Conservation (phyloP, 2,113 vertebrate species). For the Lepus europaeus region DNA sequence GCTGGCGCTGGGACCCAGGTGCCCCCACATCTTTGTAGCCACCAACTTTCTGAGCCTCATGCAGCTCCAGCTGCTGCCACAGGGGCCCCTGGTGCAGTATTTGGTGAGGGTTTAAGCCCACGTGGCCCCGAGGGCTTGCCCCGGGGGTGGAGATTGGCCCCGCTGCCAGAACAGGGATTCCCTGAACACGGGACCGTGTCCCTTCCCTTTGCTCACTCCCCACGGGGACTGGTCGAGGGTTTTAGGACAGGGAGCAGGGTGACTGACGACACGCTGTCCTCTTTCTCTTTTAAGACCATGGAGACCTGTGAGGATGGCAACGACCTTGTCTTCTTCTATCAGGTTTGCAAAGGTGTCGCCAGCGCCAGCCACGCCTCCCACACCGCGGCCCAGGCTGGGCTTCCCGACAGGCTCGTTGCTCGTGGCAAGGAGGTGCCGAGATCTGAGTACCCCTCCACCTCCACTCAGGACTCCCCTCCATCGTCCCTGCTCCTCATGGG, state of each 20-base stretch:
- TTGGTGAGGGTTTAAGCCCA: constrained; percentile 86
- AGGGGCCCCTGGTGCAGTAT: constrained; percentile 90
- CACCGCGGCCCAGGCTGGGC: constrained; percentile 94
- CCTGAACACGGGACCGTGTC: neutral
- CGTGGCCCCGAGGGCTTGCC: neutral
- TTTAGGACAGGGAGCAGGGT: neutral
- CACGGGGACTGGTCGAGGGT: neutral
- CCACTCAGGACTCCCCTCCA: neutral
- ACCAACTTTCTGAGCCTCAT: constrained; percentile 97
- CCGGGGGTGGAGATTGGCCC: neutral
- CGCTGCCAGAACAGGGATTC: neutral
- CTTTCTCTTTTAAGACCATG: constrained; percentile 89
- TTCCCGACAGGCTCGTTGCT: constrained; percentile 91
- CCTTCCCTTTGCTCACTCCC: neutral
- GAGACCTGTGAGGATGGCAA: constrained; percentile 95
- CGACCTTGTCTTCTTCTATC: constrained; percentile 96
- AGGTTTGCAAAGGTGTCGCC: constrained; percentile 94
- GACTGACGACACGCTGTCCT: neutral
- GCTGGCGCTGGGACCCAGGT: constrained; percentile 88
- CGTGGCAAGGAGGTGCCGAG: constrained; percentile 93
- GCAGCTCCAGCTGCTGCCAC: constrained; percentile 93
- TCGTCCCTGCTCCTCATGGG: neutral
- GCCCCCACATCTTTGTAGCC: constrained; percentile 94
- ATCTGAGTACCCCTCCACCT: neutral
- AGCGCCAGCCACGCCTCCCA: constrained; percentile 95